Evolutionary conservation across 2,797 vertebrate genomes (phyloP).

Genomic region (Anniella stebbinsi): DNA sequence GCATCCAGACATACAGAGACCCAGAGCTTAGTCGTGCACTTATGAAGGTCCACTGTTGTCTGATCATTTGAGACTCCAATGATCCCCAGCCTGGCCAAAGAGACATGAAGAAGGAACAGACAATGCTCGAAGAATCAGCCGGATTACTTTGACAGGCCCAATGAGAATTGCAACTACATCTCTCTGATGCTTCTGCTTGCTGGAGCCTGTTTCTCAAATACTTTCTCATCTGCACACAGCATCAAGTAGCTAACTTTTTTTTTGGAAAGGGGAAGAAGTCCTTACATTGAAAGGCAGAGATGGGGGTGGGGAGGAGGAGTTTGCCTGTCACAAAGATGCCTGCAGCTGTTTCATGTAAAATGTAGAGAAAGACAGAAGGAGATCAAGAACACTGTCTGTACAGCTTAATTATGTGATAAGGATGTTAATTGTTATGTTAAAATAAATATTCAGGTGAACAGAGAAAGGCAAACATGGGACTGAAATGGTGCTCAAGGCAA

Average conservation of each 20-base stretch:
- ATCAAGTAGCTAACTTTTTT: constrained; percentile 44
- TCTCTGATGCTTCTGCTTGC: constrained; percentile 26
- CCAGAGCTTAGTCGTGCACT: constrained; percentile 27
- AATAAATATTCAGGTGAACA: background rate
- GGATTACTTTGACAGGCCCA: constrained; percentile 13
- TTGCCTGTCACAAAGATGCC: constrained; percentile 49
- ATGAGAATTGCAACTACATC: constrained; percentile 44
- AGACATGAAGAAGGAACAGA: constrained; percentile 4
- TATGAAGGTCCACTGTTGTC: constrained; percentile 1
- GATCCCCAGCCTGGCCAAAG: constrained; percentile 10
- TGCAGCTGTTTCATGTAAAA: constrained; percentile 69
- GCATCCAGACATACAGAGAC: constrained; percentile 26
- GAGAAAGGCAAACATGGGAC: too few species aligned
- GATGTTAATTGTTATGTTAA: background rate
- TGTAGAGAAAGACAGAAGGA: constrained; percentile 53
- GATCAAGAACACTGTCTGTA: background rate
- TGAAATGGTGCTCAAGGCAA: background rate
- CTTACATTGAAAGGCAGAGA: constrained; percentile 49
- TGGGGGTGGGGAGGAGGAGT: constrained; percentile 52
- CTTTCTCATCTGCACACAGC: constrained; percentile 46
- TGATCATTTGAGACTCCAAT: constrained; percentile 1
- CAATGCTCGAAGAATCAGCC: background rate
- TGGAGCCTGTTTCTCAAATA: constrained; percentile 56
- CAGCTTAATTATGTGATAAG: background rate
- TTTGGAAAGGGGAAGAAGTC: constrained; percentile 28